Evolutionary conservation across 2,797 vertebrate genomes (phyloP).

Genomic region (Loris lydekkerianus): DNA sequence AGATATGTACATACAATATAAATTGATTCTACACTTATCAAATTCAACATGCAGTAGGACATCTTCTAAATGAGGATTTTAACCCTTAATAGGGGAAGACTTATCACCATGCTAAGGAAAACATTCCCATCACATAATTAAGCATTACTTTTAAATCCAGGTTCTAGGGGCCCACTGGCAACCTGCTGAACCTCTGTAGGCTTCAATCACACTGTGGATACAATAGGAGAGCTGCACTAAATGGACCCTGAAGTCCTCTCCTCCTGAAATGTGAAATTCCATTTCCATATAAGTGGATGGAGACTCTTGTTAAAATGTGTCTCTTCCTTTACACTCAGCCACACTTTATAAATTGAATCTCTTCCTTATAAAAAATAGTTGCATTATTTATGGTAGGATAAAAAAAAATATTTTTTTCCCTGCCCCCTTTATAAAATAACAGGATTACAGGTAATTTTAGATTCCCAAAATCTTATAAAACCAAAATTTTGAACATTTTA

Average conservation of each 20-base stretch:
- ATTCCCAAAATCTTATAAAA: constrained; percentile 26
- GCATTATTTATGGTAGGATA: constrained; percentile 12
- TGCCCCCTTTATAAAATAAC: constrained; percentile 34
- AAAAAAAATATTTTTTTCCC: not conserved
- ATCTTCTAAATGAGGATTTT: not conserved
- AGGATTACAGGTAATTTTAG: constrained; percentile 10
- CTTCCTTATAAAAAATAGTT: constrained; percentile 54
- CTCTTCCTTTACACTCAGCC: constrained; percentile 45
- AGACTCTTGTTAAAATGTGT: not conserved
- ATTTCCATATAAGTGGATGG: constrained; percentile 1
- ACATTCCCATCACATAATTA: not conserved
- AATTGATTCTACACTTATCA: constrained; percentile 20
- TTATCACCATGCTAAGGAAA: constrained; percentile 4
- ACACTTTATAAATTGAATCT: constrained; percentile 32
- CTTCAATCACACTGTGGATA: not conserved
- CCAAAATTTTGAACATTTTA: constrained; percentile 35
- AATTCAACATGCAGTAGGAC: not conserved
- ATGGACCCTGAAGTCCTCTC: not conserved
- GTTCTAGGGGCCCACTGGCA: not conserved
- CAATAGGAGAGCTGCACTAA: not conserved
- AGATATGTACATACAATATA: not conserved
- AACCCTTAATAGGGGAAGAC: constrained; percentile 19
- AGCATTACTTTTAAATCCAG: constrained; percentile 15
- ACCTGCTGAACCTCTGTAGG: not conserved
- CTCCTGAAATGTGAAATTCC: not conserved